A percentile compares a stretch with the other conserved stretches of the same genome.
Evolutionary conservation across 2,797 vertebrate genomes (phyloP).

Genomic region (Sitta carolinensis): DNA sequence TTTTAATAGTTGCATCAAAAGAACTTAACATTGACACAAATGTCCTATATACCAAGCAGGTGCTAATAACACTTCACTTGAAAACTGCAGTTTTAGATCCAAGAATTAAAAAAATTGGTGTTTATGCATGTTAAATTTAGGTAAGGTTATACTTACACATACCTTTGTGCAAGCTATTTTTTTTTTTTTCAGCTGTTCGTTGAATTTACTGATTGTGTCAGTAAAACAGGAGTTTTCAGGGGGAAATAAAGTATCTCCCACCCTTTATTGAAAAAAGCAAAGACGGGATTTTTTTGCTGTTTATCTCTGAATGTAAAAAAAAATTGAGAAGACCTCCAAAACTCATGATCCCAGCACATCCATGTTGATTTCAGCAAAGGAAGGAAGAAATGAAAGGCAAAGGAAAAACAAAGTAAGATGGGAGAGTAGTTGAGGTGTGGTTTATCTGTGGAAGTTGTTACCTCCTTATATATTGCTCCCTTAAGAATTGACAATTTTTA

Average conservation of each 20-base stretch:
- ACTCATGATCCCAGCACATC: background rate
- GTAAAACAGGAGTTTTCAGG: background rate
- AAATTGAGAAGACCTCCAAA: background rate
- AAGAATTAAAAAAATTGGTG: background rate
- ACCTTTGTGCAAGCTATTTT: background rate
- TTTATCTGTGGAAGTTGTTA: background rate
- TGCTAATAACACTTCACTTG: background rate
- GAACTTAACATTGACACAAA: background rate
- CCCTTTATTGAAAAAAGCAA: background rate
- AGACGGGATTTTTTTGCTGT: background rate
- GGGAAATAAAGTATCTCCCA: background rate
- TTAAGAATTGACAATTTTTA: background rate
- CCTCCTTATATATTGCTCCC: background rate
- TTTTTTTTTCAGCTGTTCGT: background rate
- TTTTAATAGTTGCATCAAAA: background rate
- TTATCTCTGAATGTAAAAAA: background rate
- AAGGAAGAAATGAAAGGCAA: background rate
- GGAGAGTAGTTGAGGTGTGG: background rate
- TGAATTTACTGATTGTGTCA: background rate
- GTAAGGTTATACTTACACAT: background rate
- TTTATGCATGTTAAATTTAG: background rate
- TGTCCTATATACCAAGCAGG: background rate
- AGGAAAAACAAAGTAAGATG: background rate
- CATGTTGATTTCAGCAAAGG: background rate
- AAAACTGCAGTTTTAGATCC: background rate